Evolutionary conservation across 37 sponge, comb jelly and placozoan genomes (phyloP).

Genomic region (Crambe crambe): DNA sequence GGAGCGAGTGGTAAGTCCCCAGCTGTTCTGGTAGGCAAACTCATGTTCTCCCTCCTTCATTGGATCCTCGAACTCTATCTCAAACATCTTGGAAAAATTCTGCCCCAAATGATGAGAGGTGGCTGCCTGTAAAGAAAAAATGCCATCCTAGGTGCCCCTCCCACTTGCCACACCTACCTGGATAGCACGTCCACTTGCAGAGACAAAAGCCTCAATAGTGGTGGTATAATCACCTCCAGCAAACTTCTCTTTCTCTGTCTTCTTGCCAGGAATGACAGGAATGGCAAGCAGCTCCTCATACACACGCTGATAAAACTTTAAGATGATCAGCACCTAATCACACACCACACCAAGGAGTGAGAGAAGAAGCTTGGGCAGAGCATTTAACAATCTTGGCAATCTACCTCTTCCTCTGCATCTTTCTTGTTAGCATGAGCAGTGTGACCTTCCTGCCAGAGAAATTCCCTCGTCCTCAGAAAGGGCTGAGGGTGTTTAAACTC

Average conservation of each 20-base stretch:
- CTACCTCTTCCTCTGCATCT: slow-evolving; percentile 96
- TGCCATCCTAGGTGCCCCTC: too few species aligned
- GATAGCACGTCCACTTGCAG: slow-evolving; percentile 95
- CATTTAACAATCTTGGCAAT: background rate
- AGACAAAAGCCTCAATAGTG: slow-evolving; percentile 93
- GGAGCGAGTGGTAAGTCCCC: slow-evolving; percentile 96
- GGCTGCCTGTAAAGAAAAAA: slow-evolving; percentile 81
- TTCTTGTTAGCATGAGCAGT: slow-evolving; percentile 80
- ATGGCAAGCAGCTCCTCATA: slow-evolving; percentile 97
- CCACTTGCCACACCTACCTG: slow-evolving; percentile 56
- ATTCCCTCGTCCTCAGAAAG: slow-evolving; percentile 97
- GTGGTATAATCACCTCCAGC: slow-evolving; percentile 98
- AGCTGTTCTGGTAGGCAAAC: slow-evolving; percentile 96
- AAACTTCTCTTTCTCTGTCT: slow-evolving; percentile 99
- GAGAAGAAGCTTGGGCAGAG: background rate
- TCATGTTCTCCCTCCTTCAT: slow-evolving; percentile 55
- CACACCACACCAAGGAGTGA: background rate
- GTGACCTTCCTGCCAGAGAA: slow-evolving; percentile 99
- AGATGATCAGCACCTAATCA: slow-evolving; percentile 84
- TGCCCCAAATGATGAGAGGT: slow-evolving; percentile 99
- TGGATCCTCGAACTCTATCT: slow-evolving; percentile 92
- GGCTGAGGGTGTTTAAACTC: slow-evolving; percentile 99
- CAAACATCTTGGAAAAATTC: slow-evolving; percentile 99
- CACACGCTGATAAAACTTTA: slow-evolving; percentile 89
- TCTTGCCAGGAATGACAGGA: slow-evolving; percentile 92